Base-by-base conservation (phyloP, 1,140 invertebrate genomes). In the Zaprionus taronus region DNA sequence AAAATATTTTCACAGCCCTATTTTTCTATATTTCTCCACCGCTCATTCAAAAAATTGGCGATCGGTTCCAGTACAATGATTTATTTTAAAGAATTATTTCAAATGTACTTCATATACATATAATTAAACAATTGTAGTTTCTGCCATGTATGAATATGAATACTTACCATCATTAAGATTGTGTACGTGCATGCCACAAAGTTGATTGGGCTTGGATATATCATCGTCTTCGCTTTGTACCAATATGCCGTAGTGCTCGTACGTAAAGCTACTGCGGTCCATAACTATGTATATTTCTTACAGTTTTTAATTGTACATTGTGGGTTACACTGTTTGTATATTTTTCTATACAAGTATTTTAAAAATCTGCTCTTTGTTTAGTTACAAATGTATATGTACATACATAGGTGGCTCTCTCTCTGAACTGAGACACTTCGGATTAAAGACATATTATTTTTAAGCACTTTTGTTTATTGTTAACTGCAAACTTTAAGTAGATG, bases 291-390 rank as follows among this genome's bases (percentile, higher is more conserved):
- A 17, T 63, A 34, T n/a, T 93, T 60, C 94, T 94, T 93, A 94
- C n/a, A 47, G 41, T 94, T 91, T 95, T 94, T 78, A 94, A 95
- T 94, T 95, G 94, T 63, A 95, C 94, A 93, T 47, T 47, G 6
- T 11, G 17, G 41, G n/a, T 47, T 47, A 17, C 41, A 2, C n/a
- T 47, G n/a, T 7, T 47, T 47, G n/a, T 47, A 6, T 17, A n/a
- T 44, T 3, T 26, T 47, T 47, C 7, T 47, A 20, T 47, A 3
- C n/a, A 47, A 47, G 7, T 47, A 9, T n/a, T 47, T 47, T 47
- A 17, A 17, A 47, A 3, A n/a, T 17, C 41, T 17, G 41, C 41
- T 17, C 6, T 47, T 47, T 47, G 36, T 38, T 17, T 9, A 17
- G n/a, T 34, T 11, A 34, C 31, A 34, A 11, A 34, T 34, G 31